Percentiles rank a stretch among this genome's conserved stretches.
Conservation (phyloP, 2,113 vertebrate species). For the Noturus placidus region DNA sequence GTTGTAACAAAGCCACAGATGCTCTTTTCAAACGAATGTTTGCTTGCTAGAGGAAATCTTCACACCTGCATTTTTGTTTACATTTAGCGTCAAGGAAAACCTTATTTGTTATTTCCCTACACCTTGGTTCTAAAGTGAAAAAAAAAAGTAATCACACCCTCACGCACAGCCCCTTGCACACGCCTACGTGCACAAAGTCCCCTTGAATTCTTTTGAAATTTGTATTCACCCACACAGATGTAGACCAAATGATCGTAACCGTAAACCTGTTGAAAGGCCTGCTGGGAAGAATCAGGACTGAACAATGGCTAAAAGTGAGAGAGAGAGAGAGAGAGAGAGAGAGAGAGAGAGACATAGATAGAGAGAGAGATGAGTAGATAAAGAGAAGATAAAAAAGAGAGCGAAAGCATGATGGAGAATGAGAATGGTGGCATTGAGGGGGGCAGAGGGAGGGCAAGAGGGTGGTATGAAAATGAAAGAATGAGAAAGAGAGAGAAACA, state of each 20-base stretch:
- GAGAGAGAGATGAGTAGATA: background rate
- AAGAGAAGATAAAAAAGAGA: background rate
- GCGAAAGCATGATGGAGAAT: conserved; percentile 14
- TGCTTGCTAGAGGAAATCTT: conserved; percentile 8
- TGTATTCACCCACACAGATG: conserved; percentile 15
- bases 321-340: background rate
- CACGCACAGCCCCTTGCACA: conserved; percentile 49
- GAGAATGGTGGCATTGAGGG: background rate
- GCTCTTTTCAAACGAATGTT: conserved; percentile 7
- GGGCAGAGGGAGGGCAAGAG: conserved; percentile 34
- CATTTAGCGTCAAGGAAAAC: background rate
- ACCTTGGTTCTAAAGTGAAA: background rate
- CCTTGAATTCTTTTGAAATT: conserved; percentile 30
- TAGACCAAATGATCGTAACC: conserved; percentile 5
- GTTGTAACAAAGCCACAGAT: conserved; percentile 23
- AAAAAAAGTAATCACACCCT: background rate
- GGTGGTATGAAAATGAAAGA: background rate
- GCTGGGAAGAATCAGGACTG: conserved; percentile 19
- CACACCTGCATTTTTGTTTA: conserved; percentile 36
- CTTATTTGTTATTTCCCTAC: background rate
- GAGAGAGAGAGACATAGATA: background rate
- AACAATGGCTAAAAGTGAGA: background rate
- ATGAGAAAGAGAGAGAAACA: background rate
- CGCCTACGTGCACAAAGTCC: conserved; percentile 39
- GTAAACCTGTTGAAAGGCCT: conserved; percentile 41